Percentiles rank a stretch among this genome's conserved stretches.
Conservation (phyloP, 2,888 invertebrate species). For the Eristalis pertinax region DNA sequence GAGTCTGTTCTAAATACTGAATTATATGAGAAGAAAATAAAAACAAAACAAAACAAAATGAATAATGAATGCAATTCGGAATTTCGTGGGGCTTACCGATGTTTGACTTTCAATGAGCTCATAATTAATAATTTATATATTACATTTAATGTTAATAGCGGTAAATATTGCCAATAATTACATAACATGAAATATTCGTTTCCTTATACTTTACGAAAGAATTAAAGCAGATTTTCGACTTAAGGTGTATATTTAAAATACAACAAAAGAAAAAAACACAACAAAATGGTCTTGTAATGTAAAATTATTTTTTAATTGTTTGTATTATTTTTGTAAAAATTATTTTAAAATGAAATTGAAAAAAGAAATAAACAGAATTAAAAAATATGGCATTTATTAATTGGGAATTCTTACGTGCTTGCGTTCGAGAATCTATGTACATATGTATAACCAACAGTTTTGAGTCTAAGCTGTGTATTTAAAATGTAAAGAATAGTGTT, state of each 20-base stretch:
- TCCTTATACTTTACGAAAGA: slow-evolving; percentile 51
- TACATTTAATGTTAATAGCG: slow-evolving; percentile 67
- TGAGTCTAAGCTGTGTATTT: too few species aligned
- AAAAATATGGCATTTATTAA: slow-evolving; percentile 17
- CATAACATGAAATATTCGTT: slow-evolving; percentile 40
- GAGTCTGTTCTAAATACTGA: slow-evolving; percentile 57
- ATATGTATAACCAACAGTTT: too few species aligned
- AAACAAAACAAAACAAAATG: neutral
- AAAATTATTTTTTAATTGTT: slow-evolving; percentile 63
- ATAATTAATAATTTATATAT: slow-evolving; percentile 63
- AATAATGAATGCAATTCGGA: slow-evolving; percentile 65
- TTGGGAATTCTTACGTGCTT: too few species aligned
- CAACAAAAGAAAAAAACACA: slow-evolving; percentile 19
- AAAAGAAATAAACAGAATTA: slow-evolving; percentile 64
- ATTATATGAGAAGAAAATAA: slow-evolving; percentile 35
- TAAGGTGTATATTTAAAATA: slow-evolving; percentile 63
- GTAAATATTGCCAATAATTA: slow-evolving; percentile 55
- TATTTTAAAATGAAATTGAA: slow-evolving; percentile 62
- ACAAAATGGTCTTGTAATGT: slow-evolving; percentile 49
- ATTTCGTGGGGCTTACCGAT: slow-evolving; percentile 58
- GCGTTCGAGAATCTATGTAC: too few species aligned
- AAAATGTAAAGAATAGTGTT: too few species aligned
- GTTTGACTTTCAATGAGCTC: slow-evolving; percentile 58
- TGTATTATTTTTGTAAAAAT: slow-evolving; percentile 72
- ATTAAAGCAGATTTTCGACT: slow-evolving; percentile 44